These are phyloP conservation scores for Drosophila eohydei DNA, from an alignment of 2,888 invertebrate genomes.

Conservation along the genomic window DNA sequence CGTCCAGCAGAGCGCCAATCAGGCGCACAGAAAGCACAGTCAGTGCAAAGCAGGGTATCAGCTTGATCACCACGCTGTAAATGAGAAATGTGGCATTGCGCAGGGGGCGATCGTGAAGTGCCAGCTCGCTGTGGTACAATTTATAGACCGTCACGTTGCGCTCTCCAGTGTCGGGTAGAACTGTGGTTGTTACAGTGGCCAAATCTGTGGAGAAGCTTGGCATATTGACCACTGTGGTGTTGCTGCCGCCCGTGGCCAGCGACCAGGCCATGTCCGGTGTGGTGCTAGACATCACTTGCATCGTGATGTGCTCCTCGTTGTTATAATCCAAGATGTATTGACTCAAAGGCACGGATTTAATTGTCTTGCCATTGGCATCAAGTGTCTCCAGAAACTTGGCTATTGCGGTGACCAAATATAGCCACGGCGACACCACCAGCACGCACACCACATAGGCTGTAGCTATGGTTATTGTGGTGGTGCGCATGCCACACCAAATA, in stretches of 20 bases:
- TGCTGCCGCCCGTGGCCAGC: conserved; percentile 24
- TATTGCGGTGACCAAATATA: conserved; percentile 92
- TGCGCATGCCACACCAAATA: conserved; percentile 92
- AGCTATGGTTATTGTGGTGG: conserved; percentile 91
- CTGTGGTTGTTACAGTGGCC: conserved; percentile 8
- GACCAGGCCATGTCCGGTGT: conserved; percentile 66
- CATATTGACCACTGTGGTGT: conserved; percentile 38
- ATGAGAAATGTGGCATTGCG: conserved; percentile 94
- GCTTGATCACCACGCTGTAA: conserved; percentile 96
- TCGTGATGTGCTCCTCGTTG: conserved; percentile 63
- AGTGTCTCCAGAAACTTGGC: conserved; percentile 86
- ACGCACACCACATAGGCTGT: conserved; percentile 93
- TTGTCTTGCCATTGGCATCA: conserved; percentile 81
- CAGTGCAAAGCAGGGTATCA: conserved; percentile 94
- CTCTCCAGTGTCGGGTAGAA: conserved; percentile 30
- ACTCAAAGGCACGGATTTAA: conserved; percentile 69
- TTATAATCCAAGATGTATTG: conserved; percentile 77
- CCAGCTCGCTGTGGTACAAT: conserved; percentile 88
- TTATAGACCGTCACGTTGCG: conserved; percentile 90
- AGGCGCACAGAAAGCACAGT: conserved; percentile 92
- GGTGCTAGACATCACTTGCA: conserved; percentile 74
- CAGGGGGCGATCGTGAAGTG: conserved; percentile 87
- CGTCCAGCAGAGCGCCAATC: conserved; percentile 91
- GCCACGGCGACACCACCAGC: conserved; percentile 88
- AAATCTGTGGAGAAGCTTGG: conserved; percentile 18